phyloP scores from a whole-genome alignment of 2,113 vertebrate genomes.

The Lepisosteus osseus region DNA sequence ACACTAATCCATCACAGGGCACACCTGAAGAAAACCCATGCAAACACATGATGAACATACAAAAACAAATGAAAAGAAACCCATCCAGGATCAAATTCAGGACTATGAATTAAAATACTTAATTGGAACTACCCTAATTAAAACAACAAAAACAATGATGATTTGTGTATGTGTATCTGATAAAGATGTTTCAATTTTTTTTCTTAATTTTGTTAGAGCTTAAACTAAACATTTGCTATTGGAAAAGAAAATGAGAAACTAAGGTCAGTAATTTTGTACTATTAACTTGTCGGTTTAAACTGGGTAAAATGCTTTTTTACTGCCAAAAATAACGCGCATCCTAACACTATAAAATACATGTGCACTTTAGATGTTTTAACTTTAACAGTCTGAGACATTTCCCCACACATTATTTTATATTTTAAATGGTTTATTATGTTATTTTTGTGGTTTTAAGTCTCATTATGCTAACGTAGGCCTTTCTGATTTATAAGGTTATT shows the following conservation, averaged over 20 bases:
- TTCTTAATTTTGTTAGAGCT: too few relatives aligned
- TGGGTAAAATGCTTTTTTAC: not conserved
- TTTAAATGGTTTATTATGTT: constrained; percentile 8
- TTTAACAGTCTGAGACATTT: not conserved
- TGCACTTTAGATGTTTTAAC: constrained; percentile 2
- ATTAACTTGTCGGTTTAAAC: constrained; percentile 1
- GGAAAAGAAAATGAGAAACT: constrained; percentile 2
- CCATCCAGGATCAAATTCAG: too few relatives aligned
- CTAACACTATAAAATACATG: not conserved
- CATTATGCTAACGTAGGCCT: constrained; percentile 5
- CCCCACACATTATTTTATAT: not conserved
- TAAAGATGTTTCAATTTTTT: not conserved
- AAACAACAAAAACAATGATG: too few relatives aligned
- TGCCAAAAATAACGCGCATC: constrained; percentile 2
- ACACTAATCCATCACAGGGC: too few relatives aligned
- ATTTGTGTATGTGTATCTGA: too few relatives aligned
- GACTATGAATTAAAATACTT: too few relatives aligned
- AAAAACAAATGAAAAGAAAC: too few relatives aligned
- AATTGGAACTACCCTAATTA: too few relatives aligned
- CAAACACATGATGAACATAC: too few relatives aligned
- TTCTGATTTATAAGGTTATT: constrained; percentile 15
- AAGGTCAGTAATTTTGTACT: constrained; percentile 11
- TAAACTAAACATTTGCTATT: not conserved
- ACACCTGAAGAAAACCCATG: too few relatives aligned
- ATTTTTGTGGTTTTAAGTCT: constrained; percentile 1